Evolutionary conservation across 1,140 invertebrate genomes (phyloP).

Genomic region (Alviniconcha marisindica): DNA sequence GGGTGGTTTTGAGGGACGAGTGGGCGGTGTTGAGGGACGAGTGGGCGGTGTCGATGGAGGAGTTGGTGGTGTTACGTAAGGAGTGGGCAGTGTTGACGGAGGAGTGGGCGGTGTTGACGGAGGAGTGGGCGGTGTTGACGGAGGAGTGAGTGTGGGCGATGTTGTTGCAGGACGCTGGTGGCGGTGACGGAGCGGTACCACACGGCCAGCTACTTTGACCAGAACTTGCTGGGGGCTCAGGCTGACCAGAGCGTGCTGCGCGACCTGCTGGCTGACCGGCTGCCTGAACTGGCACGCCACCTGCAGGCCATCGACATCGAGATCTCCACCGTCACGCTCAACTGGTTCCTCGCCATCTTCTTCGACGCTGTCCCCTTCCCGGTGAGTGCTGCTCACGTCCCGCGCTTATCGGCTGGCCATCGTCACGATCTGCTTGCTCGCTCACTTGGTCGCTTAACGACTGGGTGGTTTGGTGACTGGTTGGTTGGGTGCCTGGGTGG

Average conservation of each 20-base stretch:
- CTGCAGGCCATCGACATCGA: conserved; percentile 78
- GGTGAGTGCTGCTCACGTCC: conserved; percentile 68
- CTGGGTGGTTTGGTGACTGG: not conserved
- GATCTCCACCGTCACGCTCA: conserved; percentile 78
- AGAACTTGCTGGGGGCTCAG: conserved; percentile 78
- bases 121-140: not conserved
- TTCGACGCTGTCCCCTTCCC: conserved; percentile 79
- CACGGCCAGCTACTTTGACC: conserved; percentile 77
- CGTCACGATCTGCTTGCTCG: no score
- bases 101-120: not conserved
- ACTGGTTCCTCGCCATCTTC: conserved; percentile 80
- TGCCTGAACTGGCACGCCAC: conserved; percentile 76
- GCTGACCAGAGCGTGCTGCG: conserved; percentile 78
- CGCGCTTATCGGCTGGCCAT: no score
- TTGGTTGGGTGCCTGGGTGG: not conserved
- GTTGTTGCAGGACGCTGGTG: conserved; percentile 58
- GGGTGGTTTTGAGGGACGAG: no score
- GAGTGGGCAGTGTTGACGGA: not conserved
- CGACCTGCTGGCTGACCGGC: conserved; percentile 76
- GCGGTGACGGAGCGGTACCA: conserved; percentile 78
- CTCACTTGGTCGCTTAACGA: not conserved
- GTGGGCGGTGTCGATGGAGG: not conserved
- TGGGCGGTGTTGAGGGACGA: no score
- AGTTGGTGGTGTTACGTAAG: no score
- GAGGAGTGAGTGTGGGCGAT: not conserved